Conservation (phyloP, 2,797 vertebrate genomes). For the Tolypeutes matacus region DNA sequence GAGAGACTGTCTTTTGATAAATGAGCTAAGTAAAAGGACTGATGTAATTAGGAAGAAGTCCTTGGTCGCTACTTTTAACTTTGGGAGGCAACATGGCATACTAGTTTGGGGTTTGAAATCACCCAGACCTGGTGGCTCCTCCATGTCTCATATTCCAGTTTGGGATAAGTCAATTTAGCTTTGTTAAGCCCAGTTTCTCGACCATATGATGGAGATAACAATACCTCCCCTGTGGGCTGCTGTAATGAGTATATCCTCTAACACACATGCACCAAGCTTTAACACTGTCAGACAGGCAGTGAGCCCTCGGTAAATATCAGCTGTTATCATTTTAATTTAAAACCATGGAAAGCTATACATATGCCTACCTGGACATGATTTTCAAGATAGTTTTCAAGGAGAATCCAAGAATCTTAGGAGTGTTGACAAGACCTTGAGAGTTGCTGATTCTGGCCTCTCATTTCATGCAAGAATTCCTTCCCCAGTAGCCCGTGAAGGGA, state of each 20-base stretch:
- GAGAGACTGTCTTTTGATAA: not conserved
- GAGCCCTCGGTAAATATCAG: not conserved
- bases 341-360: accelerated
- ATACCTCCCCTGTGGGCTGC: not conserved
- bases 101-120: not conserved
- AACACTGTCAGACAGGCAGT: not conserved
- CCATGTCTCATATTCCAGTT: not conserved
- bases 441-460: not conserved
- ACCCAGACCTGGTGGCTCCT: not conserved
- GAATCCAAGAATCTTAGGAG: not conserved
- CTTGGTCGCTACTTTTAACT: not conserved
- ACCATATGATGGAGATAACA: not conserved
- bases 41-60: not conserved
- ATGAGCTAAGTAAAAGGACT: not conserved
- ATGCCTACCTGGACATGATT: not conserved
- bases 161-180: not conserved
- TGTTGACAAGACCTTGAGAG: not conserved
- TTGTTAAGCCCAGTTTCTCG: not conserved
- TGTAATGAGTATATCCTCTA: not conserved
- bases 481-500: not conserved
- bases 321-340: not conserved
- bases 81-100: not conserved
- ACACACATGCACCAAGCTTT: not conserved
- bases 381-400: not conserved
- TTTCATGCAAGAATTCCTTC: not conserved